Base-by-base conservation (phyloP, 1,140 invertebrate genomes). In the Calosoma granatense region DNA sequence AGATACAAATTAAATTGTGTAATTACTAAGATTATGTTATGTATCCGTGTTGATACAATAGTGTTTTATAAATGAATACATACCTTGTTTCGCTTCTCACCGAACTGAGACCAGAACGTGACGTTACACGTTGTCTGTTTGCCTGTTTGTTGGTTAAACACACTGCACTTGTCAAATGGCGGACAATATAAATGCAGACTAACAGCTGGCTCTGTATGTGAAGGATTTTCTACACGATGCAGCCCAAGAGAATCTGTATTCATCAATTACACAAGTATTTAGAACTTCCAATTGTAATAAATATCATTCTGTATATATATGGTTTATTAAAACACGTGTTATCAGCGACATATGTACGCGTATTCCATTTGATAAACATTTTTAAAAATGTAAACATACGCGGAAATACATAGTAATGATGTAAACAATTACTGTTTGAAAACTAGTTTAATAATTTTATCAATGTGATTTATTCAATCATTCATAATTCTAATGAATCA, bases 171-270 rank as follows among this genome's bases (percentile, higher is more conserved):
- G 51, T 87, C 78, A 70, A 94, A 99, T 1, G 97, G 94, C 0
- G 97, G 97, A 63, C 87, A 92, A 73, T 99, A 99, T 0, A 99
- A 79, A 69, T 99, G 97, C 14, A 99, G 76, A 6, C 92, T 95
- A 0, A 97, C 87, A 0, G 94, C 88, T 1, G 82, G 79, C 63
- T 97, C 87, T 0, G 85, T 80, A 65, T 95, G 86, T 20, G 90
- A 95, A 0, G 87, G 80, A 72, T 99, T 99, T 77, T 97, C 94
- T 56, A 99, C 92, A 1, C 96, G 81, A 73, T 99, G 96, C 2
- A 99, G 77, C 1, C 96, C 97, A 57, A 98, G 71, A 0, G 87
- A 85, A 76, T 98, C 95, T 97, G 68, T 51, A 68, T 65, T 21
- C 20, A 30, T 41, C 26, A n/a, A n/a, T n/a, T n/a, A n/a, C n/a